Percentiles rank a stretch among this genome's conserved stretches.
Conservation (phyloP, 2,113 vertebrate genomes). For the Cariama cristata region DNA sequence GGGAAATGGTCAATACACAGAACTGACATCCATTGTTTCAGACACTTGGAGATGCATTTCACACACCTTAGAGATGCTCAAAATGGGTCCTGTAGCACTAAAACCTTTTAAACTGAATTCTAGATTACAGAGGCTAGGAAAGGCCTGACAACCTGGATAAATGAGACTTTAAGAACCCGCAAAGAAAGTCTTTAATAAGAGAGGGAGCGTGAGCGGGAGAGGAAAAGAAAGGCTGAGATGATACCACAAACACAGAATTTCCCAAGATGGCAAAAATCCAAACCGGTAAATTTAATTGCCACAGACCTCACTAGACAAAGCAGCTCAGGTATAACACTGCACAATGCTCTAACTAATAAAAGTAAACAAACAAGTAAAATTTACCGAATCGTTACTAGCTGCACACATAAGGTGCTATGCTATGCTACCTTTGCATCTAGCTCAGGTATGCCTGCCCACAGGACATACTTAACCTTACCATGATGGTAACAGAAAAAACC, state of each 20-base stretch:
- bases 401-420: neutral
- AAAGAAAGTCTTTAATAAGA: neutral
- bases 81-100: neutral
- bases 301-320: neutral
- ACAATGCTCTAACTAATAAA: neutral
- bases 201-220: accelerated
- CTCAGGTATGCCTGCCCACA: accelerated
- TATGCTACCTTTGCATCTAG: neutral
- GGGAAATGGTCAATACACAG: neutral
- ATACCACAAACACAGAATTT: neutral
- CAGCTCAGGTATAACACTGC: neutral
- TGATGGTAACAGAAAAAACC: accelerated
- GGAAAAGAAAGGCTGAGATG: neutral
- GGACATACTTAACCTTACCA: neutral
- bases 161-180: neutral
- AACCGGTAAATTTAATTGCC: neutral
- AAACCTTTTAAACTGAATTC: neutral
- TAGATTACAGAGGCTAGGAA: neutral
- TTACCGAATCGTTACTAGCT: neutral
- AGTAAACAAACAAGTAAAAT: neutral
- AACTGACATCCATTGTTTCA: neutral
- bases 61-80: neutral
- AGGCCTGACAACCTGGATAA: neutral
- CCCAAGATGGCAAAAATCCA: neutral
- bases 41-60: neutral